These are phyloP conservation scores for Melanaphis sacchari DNA, from an alignment of 1,140 invertebrate species.

Conservation along the genomic window DNA sequence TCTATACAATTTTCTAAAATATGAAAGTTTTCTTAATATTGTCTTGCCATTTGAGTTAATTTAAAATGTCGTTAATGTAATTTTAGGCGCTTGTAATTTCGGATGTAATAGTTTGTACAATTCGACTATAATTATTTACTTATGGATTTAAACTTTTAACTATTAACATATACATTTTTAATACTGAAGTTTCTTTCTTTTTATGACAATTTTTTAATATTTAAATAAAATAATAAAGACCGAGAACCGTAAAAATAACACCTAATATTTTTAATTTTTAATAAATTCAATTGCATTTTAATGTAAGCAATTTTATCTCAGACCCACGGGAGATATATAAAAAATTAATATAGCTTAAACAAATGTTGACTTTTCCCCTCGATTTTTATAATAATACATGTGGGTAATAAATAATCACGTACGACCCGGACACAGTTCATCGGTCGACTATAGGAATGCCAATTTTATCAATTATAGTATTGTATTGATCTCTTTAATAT, in stretches of 20 bases:
- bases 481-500: conserved; percentile 4
- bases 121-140: background rate
- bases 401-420: conserved; percentile 6
- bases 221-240: background rate
- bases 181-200: background rate
- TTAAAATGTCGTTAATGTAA: background rate
- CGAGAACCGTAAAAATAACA: background rate
- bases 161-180: background rate
- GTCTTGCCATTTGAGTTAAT: background rate
- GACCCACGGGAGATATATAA: background rate
- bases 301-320: background rate
- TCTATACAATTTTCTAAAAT: background rate
- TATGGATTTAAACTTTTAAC: background rate
- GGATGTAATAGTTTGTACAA: background rate
- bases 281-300: background rate
- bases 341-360: background rate
- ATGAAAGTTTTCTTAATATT: background rate
- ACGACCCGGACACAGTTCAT: background rate
- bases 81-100: background rate
- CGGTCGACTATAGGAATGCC: background rate
- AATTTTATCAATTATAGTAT: background rate
- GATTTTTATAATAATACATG: conserved; percentile 18
- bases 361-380: background rate
- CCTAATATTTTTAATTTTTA: background rate
- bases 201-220: background rate